Evolutionary conservation across 2,888 invertebrate species (phyloP), one percentile per base, ranked within the genome.

Genomic region (Pollenia angustigena): DNA sequence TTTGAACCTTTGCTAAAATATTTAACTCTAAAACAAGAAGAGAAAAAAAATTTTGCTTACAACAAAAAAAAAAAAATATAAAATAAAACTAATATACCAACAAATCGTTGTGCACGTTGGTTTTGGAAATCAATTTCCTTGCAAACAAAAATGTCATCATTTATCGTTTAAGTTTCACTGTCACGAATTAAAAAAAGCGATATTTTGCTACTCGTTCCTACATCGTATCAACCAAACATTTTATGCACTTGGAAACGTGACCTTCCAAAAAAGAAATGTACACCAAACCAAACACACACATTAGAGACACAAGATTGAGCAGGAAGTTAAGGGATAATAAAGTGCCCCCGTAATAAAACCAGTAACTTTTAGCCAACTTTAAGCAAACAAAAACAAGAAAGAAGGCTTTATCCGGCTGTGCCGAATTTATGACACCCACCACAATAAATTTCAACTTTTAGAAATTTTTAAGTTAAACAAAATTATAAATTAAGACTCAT

Each of bases 271-370:
- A 56, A 56, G 12, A 32, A 56, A 56, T 23, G 50, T 62, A 60
- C n/a, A 74, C n/a, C 40, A 46, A 52, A 8, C n/a, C n/a, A n/a
- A n/a, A n/a, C n/a, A n/a, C 52, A 52, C 8, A 4, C 16, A 76
- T 44, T 40, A 23, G 48, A 46, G 46, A 66, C 40, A 60, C 32
- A 46, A 58, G 56, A 68, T 68, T 48, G 68, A 58, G 68, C 32
- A 54, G 78, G 68, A 66, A 78, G 78, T 68, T 42, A n/a, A 32
- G 23, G 44, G 56, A 66, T 66, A 78, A 78, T 56, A 78, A 78
- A 78, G 42, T 62, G 14, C 40, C 56, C 40, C 42, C 44, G 4
- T n/a, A 62, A 42, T n/a, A 1, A 16, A 62, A 62, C 16, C 40
- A 62, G 16, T 10, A 62, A 42, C 62, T 42, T 32, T 32, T 32